Base-by-base conservation (phyloP, 2,113 vertebrate genomes). In the Misgurnus anguillicaudatus region DNA sequence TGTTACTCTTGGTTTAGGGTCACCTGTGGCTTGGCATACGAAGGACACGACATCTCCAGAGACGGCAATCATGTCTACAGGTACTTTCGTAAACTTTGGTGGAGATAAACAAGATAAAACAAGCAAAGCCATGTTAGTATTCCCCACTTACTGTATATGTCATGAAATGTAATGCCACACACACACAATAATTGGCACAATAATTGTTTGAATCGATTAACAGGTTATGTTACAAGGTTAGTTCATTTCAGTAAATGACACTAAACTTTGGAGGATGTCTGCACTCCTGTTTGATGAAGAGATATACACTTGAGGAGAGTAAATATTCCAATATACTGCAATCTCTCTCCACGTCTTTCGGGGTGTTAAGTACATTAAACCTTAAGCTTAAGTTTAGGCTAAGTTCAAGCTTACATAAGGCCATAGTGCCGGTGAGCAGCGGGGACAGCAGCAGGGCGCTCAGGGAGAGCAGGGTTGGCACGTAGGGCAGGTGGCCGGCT, bases 31-130 rank as follows among this genome's bases (percentile, higher is more conserved):
- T 84, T 98, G 97, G 89, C 98, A 99, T 19, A 99, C 97, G 0
- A 99, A 99, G 83, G 98, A 99, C 36, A 97, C 97, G 85, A 98
- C 98, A 0, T 97, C 98, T 80, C 98, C 98, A 0, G 97, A 98
- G 83, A 98, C 97, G 0, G 97, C 97, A 0, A 96, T 99, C 93
- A 98, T 96, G 93, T 99, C 96, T 58, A 95, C 92, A 5, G 98
- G 98, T 58, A 94, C 94, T 79, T 95, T 98, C 72, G 95, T 95
- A 89, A 99, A 99, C 80, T 93, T 91, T 16, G 96, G 97, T 45
- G 85, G 63, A 62, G 90, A 92, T 94, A 72, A 9, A 61, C 42
- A 38, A 61, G 21, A 63, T 66, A 9, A 75, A 3, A 38, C 79
- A 58, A 11, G 16, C 11, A 75, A 31, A 77, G 41, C 9, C 38